A percentile compares a stretch with the other conserved stretches of the same genome.
These are phyloP conservation scores for Actinia equina DNA, from an alignment of 64 coral and sea anemone species.

Conservation along the genomic window DNA sequence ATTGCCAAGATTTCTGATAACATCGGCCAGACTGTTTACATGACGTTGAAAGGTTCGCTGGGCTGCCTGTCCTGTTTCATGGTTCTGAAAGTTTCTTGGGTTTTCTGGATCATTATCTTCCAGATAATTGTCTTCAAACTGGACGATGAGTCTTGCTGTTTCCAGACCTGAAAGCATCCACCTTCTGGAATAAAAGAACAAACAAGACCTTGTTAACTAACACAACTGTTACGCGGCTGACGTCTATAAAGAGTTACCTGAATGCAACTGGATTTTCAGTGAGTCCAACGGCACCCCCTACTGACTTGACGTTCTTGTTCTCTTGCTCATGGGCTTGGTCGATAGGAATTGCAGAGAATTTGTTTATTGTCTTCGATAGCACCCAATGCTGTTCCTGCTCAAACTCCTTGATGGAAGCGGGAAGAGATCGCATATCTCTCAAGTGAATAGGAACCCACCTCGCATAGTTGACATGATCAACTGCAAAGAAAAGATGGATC, in stretches of 20 bases:
- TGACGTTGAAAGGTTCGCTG: not conserved
- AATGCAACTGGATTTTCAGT: conserved; percentile 60
- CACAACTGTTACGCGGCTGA: no score
- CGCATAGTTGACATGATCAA: not conserved
- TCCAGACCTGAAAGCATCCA: conserved; percentile 72
- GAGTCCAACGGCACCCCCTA: conserved; percentile 27
- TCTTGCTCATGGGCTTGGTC: conserved; percentile 53
- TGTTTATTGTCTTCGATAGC: conserved; percentile 11
- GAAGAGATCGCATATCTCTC: conserved; percentile 24
- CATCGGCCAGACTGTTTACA: not conserved
- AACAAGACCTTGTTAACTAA: not conserved
- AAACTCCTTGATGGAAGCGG: not conserved
- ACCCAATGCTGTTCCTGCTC: conserved; percentile 25
- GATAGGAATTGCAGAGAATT: conserved; percentile 36
- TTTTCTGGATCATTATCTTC: not conserved
- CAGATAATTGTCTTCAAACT: not conserved
- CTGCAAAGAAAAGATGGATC: conserved; percentile 26
- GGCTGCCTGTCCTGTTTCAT: not conserved
- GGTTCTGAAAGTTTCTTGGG: not conserved
- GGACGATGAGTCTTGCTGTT: not conserved
- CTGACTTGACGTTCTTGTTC: conserved; percentile 39
- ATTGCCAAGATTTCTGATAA: conserved; percentile 41
- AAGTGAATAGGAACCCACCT: conserved; percentile 39
- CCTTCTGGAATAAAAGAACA: conserved; percentile 37
- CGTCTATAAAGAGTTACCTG: conserved; percentile 2